A percentile compares a stretch with the other conserved stretches of the same genome.
phyloP scores from a whole-genome alignment of 2,888 invertebrate genomes.

The Rhagium mordax region DNA sequence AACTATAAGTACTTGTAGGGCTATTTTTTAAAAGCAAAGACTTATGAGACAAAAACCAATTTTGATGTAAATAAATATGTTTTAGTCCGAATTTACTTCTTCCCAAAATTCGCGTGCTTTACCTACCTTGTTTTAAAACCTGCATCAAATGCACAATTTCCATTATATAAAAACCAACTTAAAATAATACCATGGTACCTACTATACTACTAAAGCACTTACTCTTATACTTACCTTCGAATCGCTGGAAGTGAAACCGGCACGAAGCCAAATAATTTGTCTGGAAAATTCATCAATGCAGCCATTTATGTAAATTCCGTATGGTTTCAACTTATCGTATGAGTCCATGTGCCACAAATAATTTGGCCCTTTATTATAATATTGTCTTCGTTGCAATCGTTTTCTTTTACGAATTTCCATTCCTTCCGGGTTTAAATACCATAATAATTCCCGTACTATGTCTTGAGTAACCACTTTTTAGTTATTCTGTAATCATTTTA shows the following conservation, averaged over 20 bases:
- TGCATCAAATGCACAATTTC: too few species aligned
- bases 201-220: too few species aligned
- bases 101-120: too few species aligned
- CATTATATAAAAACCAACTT: too few species aligned
- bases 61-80: too few species aligned
- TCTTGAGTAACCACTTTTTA: conserved; percentile 20
- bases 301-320: conserved; percentile 26
- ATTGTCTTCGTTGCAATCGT: conserved; percentile 9
- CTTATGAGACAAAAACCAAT: too few species aligned
- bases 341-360: conserved; percentile 35
- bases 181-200: too few species aligned
- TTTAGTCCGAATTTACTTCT: too few species aligned
- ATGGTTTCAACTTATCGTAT: conserved; percentile 36
- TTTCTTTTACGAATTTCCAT: conserved; percentile 21
- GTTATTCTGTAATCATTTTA: neutral
- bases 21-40: too few species aligned
- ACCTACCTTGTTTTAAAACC: too few species aligned
- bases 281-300: conserved; percentile 35
- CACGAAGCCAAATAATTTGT: conserved; percentile 28
- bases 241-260: neutral
- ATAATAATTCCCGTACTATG: neutral
- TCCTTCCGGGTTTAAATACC: conserved; percentile 4
- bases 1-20: too few species aligned
- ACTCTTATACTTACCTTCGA: conserved; percentile 7
- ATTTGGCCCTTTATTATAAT: conserved; percentile 27